Percentiles rank a stretch among this genome's conserved stretches.
phyloP scores from a whole-genome alignment of 2,888 invertebrate genomes.

The Germaria angustata region DNA sequence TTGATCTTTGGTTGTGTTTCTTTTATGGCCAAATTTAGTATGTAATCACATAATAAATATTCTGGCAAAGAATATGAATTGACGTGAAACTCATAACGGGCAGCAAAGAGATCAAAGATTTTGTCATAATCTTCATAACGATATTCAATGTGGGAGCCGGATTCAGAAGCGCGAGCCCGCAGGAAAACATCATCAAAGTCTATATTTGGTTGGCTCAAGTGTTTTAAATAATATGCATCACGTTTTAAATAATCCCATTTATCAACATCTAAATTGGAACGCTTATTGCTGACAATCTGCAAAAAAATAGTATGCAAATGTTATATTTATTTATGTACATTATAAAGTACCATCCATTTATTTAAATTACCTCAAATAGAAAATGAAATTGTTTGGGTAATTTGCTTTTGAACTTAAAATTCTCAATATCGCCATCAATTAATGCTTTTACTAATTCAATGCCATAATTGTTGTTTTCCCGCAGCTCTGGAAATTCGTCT shows the following conservation, averaged over 20 bases:
- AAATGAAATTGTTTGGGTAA: slow-evolving; percentile 70
- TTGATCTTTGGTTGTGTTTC: slow-evolving; percentile 49
- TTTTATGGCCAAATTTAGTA: slow-evolving; percentile 54
- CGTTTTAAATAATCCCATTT: slow-evolving; percentile 85
- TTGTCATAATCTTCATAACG: slow-evolving; percentile 80
- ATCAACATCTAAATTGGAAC: slow-evolving; percentile 84
- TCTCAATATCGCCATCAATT: slow-evolving; percentile 72
- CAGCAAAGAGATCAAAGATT: slow-evolving; percentile 81
- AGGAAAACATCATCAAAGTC: slow-evolving; percentile 74
- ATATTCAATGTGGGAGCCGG: slow-evolving; percentile 78
- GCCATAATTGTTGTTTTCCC: slow-evolving; percentile 70
- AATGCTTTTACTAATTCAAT: slow-evolving; percentile 75
- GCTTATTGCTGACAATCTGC: slow-evolving; percentile 82
- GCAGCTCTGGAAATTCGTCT: slow-evolving; percentile 65
- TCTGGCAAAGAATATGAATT: slow-evolving; percentile 81
- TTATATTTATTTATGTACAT: not conserved
- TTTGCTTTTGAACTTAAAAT: slow-evolving; percentile 62
- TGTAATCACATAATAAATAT: slow-evolving; percentile 79
- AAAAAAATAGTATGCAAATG: not conserved
- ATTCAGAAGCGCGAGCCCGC: slow-evolving; percentile 71
- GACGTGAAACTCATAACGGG: slow-evolving; percentile 80
- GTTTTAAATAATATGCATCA: slow-evolving; percentile 79
- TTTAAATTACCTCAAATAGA: slow-evolving; percentile 74
- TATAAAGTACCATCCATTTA: not conserved
- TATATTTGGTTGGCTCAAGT: slow-evolving; percentile 69